Percentiles rank a stretch among this genome's conserved stretches.
These are phyloP conservation scores for Onchidella celtica DNA, from an alignment of 2,888 invertebrate species.

Conservation along the genomic window DNA sequence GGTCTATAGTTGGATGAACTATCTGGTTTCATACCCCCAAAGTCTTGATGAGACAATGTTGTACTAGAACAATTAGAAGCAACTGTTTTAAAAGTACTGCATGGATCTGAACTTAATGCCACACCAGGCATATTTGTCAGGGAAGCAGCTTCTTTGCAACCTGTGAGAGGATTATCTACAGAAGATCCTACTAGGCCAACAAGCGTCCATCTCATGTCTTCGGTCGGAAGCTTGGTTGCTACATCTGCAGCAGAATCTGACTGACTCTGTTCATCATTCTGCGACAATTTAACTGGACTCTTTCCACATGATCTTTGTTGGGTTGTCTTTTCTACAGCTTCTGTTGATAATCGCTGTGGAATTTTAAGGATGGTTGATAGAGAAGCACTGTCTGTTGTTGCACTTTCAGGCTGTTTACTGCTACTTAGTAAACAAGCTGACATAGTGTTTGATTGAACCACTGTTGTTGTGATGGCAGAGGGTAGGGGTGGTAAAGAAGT, in stretches of 20 bases:
- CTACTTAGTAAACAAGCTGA: no score
- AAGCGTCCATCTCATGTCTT: constrained; percentile 40
- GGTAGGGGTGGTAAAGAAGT: constrained; percentile 14
- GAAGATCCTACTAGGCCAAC: constrained; percentile 33
- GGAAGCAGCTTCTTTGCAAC: not conserved
- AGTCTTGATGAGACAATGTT: no score
- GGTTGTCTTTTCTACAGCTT: not conserved
- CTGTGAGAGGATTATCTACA: not conserved
- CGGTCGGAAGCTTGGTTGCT: not conserved
- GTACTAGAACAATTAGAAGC: no score
- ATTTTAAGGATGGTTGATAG: constrained; percentile 40
- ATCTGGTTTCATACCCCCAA: no score
- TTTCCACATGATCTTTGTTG: not conserved
- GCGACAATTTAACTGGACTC: not conserved
- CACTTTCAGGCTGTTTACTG: not conserved
- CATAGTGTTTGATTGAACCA: not conserved
- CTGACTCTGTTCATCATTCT: not conserved
- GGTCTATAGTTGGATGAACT: no score
- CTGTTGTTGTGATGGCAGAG: not conserved
- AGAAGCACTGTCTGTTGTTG: not conserved
- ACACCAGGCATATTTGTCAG: not conserved
- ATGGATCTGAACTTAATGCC: constrained; percentile 1
- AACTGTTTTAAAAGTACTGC: not conserved
- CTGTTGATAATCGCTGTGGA: not conserved
- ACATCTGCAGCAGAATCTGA: not conserved